phyloP scores from a whole-genome alignment of 2,797 vertebrate species.

The Hirundo rustica region DNA sequence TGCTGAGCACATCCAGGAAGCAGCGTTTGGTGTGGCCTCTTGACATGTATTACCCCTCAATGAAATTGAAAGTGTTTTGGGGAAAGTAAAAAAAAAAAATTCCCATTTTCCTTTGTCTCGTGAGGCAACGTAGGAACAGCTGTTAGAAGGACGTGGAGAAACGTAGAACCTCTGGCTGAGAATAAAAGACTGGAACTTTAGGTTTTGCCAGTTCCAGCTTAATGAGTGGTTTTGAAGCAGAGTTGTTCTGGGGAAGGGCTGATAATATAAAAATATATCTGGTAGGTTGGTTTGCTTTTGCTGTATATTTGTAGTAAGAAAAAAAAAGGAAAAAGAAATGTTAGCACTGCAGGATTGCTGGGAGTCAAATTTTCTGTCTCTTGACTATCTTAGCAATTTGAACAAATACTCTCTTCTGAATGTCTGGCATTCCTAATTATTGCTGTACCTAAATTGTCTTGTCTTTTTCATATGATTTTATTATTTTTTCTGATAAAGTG shows the following conservation, averaged over 20 bases:
- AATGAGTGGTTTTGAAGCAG: not conserved
- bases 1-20: not conserved
- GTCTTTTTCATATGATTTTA: not conserved
- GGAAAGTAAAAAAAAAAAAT: not conserved
- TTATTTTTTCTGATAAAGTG: not conserved
- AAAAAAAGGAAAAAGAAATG: not conserved
- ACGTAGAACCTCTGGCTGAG: not conserved
- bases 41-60: rapidly evolving
- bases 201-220: not conserved
- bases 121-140: rapidly evolving
- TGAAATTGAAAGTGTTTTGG: not conserved
- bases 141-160: not conserved
- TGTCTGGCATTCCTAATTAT: not conserved
- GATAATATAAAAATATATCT: not conserved
- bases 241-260: not conserved
- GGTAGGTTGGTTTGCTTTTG: not conserved
- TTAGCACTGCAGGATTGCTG: not conserved
- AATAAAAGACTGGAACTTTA: not conserved
- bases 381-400: not conserved
- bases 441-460: not conserved
- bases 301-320: not conserved
- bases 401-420: not conserved
- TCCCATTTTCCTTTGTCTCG: not conserved
- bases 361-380: not conserved
- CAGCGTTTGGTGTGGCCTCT: not conserved